Percentiles rank a stretch among this genome's conserved stretches.
Evolutionary conservation across 2,113 vertebrate species (phyloP).

Genomic region (Myotis davidii): DNA sequence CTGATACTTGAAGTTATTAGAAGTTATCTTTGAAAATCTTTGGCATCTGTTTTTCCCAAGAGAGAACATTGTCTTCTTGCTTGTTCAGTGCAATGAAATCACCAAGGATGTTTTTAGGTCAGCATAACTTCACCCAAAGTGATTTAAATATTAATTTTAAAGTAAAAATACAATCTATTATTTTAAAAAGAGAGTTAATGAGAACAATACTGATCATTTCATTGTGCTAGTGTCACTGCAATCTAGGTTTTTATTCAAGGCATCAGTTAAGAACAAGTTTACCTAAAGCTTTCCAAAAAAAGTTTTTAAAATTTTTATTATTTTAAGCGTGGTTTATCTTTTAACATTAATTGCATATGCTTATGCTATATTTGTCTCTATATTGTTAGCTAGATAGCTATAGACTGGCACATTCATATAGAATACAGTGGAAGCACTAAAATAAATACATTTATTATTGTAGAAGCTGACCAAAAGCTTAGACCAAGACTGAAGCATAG

Average conservation of each 20-base stretch:
- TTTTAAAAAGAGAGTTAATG: conserved; percentile 38
- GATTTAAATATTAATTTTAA: conserved; percentile 54
- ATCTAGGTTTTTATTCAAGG: neutral
- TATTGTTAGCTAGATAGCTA: neutral
- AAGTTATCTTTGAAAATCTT: neutral
- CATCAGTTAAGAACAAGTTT: conserved; percentile 53
- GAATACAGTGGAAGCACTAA: neutral
- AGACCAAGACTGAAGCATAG: neutral
- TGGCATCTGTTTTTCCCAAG: neutral
- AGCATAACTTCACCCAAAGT: conserved; percentile 1
- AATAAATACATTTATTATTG: neutral
- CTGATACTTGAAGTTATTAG: neutral
- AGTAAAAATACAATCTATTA: neutral
- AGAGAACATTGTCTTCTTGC: neutral
- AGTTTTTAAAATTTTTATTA: neutral
- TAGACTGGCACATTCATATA: neutral
- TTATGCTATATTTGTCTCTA: neutral
- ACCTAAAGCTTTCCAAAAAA: neutral
- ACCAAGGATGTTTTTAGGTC: neutral
- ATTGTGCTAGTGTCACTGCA: neutral
- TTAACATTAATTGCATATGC: neutral
- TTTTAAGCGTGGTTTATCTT: neutral
- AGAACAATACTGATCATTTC: conserved; percentile 43
- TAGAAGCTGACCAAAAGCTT: neutral
- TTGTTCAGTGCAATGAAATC: neutral